Conservation (phyloP, 2,888 invertebrate species). For the Drosophila vallismaia region DNA sequence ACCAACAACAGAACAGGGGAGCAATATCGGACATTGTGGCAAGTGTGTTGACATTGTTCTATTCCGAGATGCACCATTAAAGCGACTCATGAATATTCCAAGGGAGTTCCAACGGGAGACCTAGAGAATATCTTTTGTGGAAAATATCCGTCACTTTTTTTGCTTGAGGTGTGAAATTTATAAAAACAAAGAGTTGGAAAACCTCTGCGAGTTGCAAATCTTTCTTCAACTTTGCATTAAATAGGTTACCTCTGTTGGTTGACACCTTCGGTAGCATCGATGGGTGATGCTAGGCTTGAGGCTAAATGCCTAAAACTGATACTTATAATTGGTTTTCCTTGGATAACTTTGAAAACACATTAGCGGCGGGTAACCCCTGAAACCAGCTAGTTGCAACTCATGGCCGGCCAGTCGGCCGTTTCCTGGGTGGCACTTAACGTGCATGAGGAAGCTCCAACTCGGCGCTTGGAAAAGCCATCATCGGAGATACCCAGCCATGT, state of each 20-base stretch:
- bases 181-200: too few species aligned
- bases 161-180: too few species aligned
- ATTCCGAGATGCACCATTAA: slow-evolving; percentile 14
- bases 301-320: neutral
- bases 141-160: too few species aligned
- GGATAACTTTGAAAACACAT: slow-evolving; percentile 8
- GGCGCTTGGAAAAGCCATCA: too few species aligned
- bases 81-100: slow-evolving; percentile 21
- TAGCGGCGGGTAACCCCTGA: slow-evolving; percentile 2
- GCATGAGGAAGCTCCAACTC: neutral
- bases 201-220: too few species aligned
- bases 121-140: neutral
- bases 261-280: too few species aligned
- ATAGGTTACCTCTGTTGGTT: too few species aligned
- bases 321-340: neutral
- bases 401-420: slow-evolving; percentile 2
- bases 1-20: neutral
- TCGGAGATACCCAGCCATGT: neutral
- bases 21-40: slow-evolving; percentile 33
- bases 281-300: neutral
- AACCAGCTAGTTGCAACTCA: slow-evolving; percentile 11
- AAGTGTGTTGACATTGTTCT: slow-evolving; percentile 43
- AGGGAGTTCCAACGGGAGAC: neutral
- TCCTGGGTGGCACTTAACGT: neutral
- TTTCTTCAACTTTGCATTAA: too few species aligned